A percentile compares a stretch with the other conserved stretches of the same genome.
These are phyloP conservation scores for Actinopyga echinites DNA, from an alignment of 53 echinoderm and acorn worm genomes.

Conservation along the genomic window DNA sequence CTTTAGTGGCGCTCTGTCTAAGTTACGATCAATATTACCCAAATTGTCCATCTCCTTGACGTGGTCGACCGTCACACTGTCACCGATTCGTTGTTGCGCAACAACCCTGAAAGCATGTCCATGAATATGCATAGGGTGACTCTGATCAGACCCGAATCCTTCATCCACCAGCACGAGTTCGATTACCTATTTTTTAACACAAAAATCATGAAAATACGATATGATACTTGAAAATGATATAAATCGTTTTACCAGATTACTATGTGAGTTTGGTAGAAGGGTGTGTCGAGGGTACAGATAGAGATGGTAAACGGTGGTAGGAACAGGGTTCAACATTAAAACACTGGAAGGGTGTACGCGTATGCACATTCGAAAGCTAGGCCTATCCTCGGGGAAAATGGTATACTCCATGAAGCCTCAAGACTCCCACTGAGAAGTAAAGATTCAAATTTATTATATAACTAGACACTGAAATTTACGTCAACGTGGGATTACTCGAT, in stretches of 20 bases:
- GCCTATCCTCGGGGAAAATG: too few species aligned
- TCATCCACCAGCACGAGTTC: conserved; percentile 74
- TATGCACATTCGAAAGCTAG: too few species aligned
- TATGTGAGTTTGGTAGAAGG: background rate
- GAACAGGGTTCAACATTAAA: too few species aligned
- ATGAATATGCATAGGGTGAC: conserved; percentile 70
- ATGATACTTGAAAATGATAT: background rate
- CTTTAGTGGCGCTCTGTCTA: conserved; percentile 60
- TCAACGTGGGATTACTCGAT: too few species aligned
- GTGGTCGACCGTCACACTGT: conserved; percentile 11
- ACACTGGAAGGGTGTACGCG: too few species aligned
- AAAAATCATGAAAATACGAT: background rate
- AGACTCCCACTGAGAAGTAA: too few species aligned
- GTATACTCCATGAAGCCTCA: too few species aligned
- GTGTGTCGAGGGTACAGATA: background rate
- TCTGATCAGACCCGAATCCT: conserved; percentile 49
- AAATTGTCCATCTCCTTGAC: conserved; percentile 41
- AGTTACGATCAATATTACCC: conserved; percentile 56
- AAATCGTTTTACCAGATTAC: background rate
- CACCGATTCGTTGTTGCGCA: conserved; percentile 47
- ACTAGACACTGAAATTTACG: too few species aligned
- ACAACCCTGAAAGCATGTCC: conserved; percentile 59
- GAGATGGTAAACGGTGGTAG: too few species aligned
- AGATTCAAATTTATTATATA: too few species aligned
- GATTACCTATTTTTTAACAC: conserved; percentile 33